A percentile compares a stretch with the other conserved stretches of the same genome.
These are phyloP conservation scores for Petroica traversi DNA, from an alignment of 2,113 vertebrate species.

Conservation along the genomic window DNA sequence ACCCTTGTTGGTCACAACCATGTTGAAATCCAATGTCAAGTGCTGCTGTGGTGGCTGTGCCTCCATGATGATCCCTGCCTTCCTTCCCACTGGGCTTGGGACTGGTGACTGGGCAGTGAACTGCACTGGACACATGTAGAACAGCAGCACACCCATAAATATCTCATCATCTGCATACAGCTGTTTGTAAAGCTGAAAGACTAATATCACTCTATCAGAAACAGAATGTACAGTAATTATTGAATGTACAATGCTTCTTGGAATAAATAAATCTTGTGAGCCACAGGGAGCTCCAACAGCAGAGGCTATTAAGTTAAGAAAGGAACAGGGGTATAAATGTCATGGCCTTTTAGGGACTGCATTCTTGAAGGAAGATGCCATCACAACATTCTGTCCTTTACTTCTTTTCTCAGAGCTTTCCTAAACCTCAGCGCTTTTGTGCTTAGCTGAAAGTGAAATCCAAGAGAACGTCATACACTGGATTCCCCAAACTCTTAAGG, in stretches of 20 bases:
- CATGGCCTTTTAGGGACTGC: neutral
- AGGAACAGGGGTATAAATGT: neutral
- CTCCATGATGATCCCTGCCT: neutral
- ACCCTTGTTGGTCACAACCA: accelerated
- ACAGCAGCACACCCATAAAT: neutral
- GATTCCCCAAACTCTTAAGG: neutral
- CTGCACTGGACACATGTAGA: neutral
- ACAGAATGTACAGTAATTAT: neutral
- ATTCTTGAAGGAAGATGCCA: neutral
- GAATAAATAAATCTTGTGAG: neutral
- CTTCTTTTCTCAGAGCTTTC: neutral
- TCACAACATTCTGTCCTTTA: neutral
- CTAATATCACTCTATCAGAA: neutral
- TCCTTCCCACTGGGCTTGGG: neutral
- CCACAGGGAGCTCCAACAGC: neutral
- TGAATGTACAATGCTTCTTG: neutral
- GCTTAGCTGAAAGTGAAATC: neutral
- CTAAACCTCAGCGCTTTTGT: neutral
- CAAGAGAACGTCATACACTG: neutral
- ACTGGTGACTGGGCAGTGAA: neutral
- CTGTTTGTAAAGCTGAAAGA: neutral
- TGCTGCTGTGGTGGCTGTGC: accelerated
- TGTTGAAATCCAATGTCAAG: neutral
- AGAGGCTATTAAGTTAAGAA: neutral
- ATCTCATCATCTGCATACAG: neutral